Evolutionary conservation across 2,888 invertebrate species (phyloP), one percentile per base, ranked within the genome.

Genomic region (Pinctada fucata): DNA sequence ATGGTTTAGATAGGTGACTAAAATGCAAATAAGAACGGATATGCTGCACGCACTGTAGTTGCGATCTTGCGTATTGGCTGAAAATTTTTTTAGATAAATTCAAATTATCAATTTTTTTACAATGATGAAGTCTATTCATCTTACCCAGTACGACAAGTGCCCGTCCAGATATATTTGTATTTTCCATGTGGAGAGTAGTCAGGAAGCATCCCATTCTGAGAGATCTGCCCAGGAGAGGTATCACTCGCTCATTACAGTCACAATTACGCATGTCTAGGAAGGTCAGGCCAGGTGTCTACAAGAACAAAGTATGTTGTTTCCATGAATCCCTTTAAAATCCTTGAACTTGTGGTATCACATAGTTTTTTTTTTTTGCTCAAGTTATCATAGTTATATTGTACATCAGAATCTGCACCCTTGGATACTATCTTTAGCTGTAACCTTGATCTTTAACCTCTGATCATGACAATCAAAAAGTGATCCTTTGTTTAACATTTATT

Each of bases 121-220:
- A 6, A 16, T 16, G 10, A 58, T 58, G 13, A 58, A 58, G 13
- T 58, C 58, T 58, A 10, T 58, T 58, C 1, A 16, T 58, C 78
- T 74, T 93, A 96, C 97, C 96, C 78, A 97, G 93, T 86, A 95
- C 95, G 79, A 95, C 94, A 76, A 97, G 93, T 47, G 96, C 94
- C 82, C 96, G 94, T 16, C 97, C 97, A 73, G 95, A 94, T 75
- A 97, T 93, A 83, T 94, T 94, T 81, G 96, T 95, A 85, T 95
- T 95, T 92, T 97, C 97, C 89, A 97, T 93, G 88, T 96, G 96
- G 63, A 97, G 94, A 72, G 95, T 94, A 67, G 95, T 94, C 81
- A 97, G 93, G 80, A 95, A 94, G 81, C 96, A 95, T 47, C 95
- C 94, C 90, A 95, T 93, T 68, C 95, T 94, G 68, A 97, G 93